A percentile compares a stretch with the other conserved stretches of the same genome.
Evolutionary conservation across 2,113 vertebrate species (phyloP).

Genomic region (Gadus chalcogrammus): DNA sequence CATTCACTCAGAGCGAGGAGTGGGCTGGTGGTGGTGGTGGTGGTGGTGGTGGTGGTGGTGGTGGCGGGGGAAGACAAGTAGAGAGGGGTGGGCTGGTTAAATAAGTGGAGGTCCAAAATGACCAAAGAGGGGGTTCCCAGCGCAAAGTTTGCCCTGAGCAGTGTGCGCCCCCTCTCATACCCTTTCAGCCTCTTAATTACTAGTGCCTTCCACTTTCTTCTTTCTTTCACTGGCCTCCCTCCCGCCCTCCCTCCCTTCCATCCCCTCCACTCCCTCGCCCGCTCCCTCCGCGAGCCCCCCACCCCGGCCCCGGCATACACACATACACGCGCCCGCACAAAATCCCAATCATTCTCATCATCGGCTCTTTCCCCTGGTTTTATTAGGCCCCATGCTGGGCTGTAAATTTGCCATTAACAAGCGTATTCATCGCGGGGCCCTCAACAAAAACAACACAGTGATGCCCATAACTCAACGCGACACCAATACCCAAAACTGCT

Average conservation of each 20-base stretch:
- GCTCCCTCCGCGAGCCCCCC: conserved; percentile 1
- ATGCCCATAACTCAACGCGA: conserved; percentile 61
- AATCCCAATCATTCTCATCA: conserved; percentile 58
- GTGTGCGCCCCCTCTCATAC: conserved; percentile 63
- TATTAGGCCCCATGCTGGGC: conserved; percentile 70
- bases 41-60: conserved; percentile 35
- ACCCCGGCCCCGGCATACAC: conserved; percentile 12
- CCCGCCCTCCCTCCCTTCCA: conserved; percentile 20
- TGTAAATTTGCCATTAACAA: conserved; percentile 74
- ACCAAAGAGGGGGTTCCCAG: conserved; percentile 62
- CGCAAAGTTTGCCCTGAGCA: conserved; percentile 68
- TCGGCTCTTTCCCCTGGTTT: conserved; percentile 59
- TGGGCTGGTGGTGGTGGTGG: conserved; percentile 48
- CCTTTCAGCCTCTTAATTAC: conserved; percentile 69
- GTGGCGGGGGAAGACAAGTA: conserved; percentile 37
- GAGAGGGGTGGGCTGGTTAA: conserved; percentile 47
- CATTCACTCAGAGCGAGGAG: conserved; percentile 65
- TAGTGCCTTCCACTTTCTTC: conserved; percentile 57
- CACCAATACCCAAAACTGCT: conserved; percentile 59
- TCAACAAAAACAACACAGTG: conserved; percentile 63
- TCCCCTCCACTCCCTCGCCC: conserved; percentile 20
- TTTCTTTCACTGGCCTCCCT: conserved; percentile 16
- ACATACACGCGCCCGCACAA: conserved; percentile 29
- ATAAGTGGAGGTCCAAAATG: conserved; percentile 29
- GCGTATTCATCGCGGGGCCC: conserved; percentile 63